These are phyloP conservation scores for Aphelocoma coerulescens DNA, from an alignment of 2,113 vertebrate genomes.

Conservation along the genomic window DNA sequence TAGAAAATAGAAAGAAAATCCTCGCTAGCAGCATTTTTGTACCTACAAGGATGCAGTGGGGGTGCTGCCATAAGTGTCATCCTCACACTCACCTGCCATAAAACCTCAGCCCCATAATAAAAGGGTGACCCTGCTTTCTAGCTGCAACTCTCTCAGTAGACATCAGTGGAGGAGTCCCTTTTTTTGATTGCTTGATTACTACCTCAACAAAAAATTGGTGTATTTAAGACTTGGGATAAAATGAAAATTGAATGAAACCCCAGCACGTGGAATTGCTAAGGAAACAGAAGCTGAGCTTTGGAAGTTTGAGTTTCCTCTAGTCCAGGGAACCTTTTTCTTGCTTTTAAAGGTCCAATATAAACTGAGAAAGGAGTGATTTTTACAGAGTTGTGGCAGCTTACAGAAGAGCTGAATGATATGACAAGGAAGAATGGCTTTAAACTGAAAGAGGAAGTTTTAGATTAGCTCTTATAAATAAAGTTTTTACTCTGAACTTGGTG, in stretches of 20 bases:
- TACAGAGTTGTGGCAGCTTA: background rate
- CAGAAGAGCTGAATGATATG: background rate
- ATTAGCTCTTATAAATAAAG: background rate
- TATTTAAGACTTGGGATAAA: background rate
- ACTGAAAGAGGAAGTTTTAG: background rate
- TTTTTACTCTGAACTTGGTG: background rate
- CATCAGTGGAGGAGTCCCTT: too few relatives aligned
- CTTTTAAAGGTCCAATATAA: background rate
- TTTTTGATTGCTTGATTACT: background rate
- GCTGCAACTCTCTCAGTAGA: background rate
- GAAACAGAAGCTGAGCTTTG: background rate
- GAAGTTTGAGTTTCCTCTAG: background rate
- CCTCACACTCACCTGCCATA: background rate
- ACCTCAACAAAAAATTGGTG: background rate
- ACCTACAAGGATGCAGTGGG: background rate
- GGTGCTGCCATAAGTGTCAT: background rate
- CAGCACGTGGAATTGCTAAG: background rate
- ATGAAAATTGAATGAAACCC: background rate
- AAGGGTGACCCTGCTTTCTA: background rate
- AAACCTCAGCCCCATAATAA: rapidly evolving
- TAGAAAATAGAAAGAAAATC: too few relatives aligned
- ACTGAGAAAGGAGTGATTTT: background rate
- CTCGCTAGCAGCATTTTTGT: too few relatives aligned
- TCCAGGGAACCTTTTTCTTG: background rate
- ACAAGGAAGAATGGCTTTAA: background rate